Base-by-base conservation (phyloP, 2,888 invertebrate genomes). In the Hypomecis atomaria region DNA sequence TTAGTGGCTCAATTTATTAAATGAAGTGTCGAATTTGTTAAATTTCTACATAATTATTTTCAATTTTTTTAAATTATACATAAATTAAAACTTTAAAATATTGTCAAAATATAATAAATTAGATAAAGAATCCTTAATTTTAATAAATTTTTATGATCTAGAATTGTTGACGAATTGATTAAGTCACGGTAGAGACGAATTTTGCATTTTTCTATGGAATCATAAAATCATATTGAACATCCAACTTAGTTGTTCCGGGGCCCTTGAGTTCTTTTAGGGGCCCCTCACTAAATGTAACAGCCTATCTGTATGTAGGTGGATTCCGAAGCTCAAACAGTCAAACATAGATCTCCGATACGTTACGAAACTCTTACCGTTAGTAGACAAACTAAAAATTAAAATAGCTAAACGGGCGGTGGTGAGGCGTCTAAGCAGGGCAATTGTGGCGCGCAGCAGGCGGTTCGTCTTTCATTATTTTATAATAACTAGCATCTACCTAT, bases 361-460 rank as follows among this genome's bases (percentile, higher is more conserved):
- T 86, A 89, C 87, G 87, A 89, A 89, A 90, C 82, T 73, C 75
- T 78, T 76, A 85, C 90, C 90, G 91, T 90, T 89, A 89, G 83
- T 86, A 88, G 88, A 90, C 92, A 92, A 91, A 92, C 91, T 89
- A 89, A 92, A 91, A 92, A 91, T 91, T 90, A 92, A 92, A 92
- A 92, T 87, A 90, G 88, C 88, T 90, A 91, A 91, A 90, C 90
- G 90, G 87, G 82, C 84, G 82, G 86, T 87, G 85, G 83, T 85
- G 86, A 82, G 83, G 78, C 87, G 85, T 84, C 88, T 91, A 92
- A 92, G 88, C 88, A 91, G 92, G 86, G 84, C 92, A 90, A 92
- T 92, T 92, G 92, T 92, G 80, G 86, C 72, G 75, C 92, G 73
- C 92, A 91, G 92, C 92, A 89, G 92, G 92, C 87, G 91, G 90